Percentiles rank a stretch among this genome's conserved stretches.
Evolutionary conservation across 2,113 vertebrate species (phyloP).

Genomic region (Otus sunia): DNA sequence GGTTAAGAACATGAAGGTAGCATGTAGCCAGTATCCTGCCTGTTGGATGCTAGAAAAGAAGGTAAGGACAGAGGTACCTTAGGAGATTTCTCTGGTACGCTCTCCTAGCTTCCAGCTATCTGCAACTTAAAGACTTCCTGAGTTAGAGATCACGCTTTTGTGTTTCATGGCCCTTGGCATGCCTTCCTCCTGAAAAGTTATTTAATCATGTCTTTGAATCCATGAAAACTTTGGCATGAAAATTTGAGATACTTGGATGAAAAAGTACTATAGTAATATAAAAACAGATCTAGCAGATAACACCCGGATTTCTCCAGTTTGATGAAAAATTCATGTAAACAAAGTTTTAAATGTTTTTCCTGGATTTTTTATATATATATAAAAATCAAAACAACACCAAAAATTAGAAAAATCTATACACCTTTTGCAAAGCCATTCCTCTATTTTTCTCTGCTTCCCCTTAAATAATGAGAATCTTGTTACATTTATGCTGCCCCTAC

Average conservation of each 20-base stretch:
- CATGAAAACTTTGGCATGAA: not conserved
- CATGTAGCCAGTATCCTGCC: not conserved
- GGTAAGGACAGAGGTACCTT: not conserved
- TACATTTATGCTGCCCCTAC: not conserved
- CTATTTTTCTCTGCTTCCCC: not conserved
- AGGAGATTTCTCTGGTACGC: not conserved
- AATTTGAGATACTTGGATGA: not conserved
- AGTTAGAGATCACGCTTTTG: not conserved
- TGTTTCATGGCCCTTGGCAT: not conserved
- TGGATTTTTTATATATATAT: not conserved
- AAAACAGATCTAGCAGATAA: not conserved
- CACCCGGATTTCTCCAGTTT: not conserved
- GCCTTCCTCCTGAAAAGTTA: not conserved
- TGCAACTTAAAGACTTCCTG: not conserved
- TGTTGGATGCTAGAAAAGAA: not conserved
- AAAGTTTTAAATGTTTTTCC: not conserved
- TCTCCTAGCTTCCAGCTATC: not conserved
- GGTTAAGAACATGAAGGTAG: not conserved
- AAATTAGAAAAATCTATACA: not conserved
- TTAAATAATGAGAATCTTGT: not conserved
- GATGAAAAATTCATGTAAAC: not conserved
- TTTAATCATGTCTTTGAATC: not conserved
- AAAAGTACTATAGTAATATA: not conserved
- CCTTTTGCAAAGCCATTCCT: not conserved
- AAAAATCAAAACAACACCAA: not conserved